Conservation (phyloP, 1,140 invertebrate species). For the Drosophila cardini region DNA sequence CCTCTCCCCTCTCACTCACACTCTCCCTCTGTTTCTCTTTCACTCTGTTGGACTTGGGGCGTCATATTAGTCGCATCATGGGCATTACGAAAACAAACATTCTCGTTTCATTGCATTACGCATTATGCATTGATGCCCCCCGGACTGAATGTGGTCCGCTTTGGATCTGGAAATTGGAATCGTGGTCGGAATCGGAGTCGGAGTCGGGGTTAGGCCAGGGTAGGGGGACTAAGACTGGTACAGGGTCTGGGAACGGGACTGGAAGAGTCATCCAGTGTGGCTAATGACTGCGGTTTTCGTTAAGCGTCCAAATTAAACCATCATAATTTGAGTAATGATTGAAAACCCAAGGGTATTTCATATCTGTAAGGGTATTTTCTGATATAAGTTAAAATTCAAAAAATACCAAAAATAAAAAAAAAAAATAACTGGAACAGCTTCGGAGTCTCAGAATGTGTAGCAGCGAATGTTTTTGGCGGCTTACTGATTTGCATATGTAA, state of each 20-base stretch:
- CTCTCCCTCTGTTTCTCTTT: neutral
- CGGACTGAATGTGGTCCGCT: neutral
- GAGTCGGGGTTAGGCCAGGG: no score
- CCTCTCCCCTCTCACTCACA: neutral
- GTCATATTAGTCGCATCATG: conserved; percentile 47
- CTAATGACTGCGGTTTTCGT: conserved; percentile 70
- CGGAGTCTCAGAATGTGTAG: neutral
- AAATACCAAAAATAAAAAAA: neutral
- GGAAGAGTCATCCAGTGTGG: conserved; percentile 23
- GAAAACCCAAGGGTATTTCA: conserved; percentile 77
- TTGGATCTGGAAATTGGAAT: no score
- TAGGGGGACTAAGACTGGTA: neutral
- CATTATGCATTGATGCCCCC: conserved; percentile 59
- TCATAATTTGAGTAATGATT: conserved; percentile 82
- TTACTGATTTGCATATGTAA: conserved; percentile 57
- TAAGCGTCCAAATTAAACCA: conserved; percentile 75
- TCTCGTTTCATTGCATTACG: conserved; percentile 65
- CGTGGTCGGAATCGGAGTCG: no score
- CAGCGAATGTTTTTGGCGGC: conserved; percentile 15
- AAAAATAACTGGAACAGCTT: conserved; percentile 23
- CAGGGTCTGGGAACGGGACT: neutral
- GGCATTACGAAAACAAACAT: conserved; percentile 68
- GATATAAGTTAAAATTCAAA: neutral
- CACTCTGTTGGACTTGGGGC: neutral
- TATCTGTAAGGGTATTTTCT: conserved; percentile 46